Percentiles rank a stretch among this genome's conserved stretches.
phyloP scores from a whole-genome alignment of 2,797 vertebrate species.

The Otolemur crassicaudatus region DNA sequence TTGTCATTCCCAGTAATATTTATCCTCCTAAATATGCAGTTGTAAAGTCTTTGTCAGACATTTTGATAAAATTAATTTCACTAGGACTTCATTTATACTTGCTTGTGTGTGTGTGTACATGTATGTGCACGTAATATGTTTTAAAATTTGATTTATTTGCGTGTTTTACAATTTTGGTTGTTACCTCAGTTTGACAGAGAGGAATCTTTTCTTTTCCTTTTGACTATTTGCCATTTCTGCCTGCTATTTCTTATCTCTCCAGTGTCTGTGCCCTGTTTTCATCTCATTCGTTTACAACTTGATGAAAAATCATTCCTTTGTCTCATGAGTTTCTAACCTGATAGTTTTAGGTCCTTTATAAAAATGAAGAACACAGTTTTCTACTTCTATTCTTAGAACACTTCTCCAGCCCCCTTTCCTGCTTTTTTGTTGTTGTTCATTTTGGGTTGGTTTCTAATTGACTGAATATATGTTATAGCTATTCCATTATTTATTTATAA shows the following conservation, averaged over 20 bases:
- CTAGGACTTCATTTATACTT: not conserved
- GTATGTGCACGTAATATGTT: not conserved
- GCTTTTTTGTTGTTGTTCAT: not conserved
- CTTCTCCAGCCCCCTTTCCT: not conserved
- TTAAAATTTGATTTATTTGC: not conserved
- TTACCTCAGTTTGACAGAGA: not conserved
- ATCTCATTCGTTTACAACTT: not conserved
- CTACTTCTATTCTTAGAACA: not conserved
- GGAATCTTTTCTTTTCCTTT: not conserved
- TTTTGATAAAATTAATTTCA: not conserved
- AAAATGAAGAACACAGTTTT: not conserved
- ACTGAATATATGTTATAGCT: too few relatives aligned
- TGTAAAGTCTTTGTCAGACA: not conserved
- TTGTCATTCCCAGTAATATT: not conserved
- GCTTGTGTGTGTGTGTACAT: not conserved
- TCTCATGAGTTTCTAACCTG: not conserved
- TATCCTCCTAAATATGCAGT: not conserved
- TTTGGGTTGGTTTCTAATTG: not conserved
- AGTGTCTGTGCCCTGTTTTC: not conserved
- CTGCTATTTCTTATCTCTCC: not conserved
- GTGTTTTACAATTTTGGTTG: not conserved
- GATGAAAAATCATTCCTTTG: not conserved
- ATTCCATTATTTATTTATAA: not conserved
- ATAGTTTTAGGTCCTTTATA: not conserved
- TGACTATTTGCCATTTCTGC: not conserved